phyloP scores from a whole-genome alignment of 2,113 vertebrate species.

The Pogona vitticeps region DNA sequence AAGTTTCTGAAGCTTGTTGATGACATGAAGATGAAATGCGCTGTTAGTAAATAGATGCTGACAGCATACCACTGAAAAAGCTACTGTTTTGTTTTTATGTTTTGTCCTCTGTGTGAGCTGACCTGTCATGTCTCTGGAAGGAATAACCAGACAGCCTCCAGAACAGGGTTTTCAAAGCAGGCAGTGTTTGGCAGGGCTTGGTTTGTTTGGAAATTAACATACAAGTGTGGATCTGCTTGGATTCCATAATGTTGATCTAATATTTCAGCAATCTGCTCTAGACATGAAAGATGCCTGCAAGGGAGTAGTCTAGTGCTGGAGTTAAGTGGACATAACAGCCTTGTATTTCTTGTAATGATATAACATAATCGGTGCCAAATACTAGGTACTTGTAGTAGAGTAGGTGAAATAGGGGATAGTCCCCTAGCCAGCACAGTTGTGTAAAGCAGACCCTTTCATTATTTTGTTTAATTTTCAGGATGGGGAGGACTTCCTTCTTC shows the following conservation, averaged over 20 bases:
- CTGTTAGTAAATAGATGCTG: neutral
- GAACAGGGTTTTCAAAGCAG: neutral
- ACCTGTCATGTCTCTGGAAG: neutral
- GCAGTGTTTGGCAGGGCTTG: neutral
- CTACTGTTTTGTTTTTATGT: neutral
- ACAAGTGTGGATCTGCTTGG: fast-evolving
- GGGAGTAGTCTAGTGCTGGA: neutral
- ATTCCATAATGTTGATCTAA: neutral
- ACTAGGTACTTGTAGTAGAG: neutral
- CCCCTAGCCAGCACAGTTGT: neutral
- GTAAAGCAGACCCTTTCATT: neutral
- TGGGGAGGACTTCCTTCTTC: neutral
- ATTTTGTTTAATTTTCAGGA: neutral
- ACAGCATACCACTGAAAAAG: fast-evolving
- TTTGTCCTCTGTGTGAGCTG: neutral
- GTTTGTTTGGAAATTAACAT: neutral
- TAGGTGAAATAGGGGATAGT: neutral
- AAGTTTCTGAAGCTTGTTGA: neutral
- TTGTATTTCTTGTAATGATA: neutral
- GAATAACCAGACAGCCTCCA: neutral
- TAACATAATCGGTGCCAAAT: neutral
- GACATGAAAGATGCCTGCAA: neutral
- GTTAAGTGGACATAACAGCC: neutral
- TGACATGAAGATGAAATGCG: neutral
- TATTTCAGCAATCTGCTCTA: neutral